A percentile compares a stretch with the other conserved stretches of the same genome.
These are phyloP conservation scores for Hypothenemus hampei DNA, from an alignment of 1,140 invertebrate species.

Conservation along the genomic window DNA sequence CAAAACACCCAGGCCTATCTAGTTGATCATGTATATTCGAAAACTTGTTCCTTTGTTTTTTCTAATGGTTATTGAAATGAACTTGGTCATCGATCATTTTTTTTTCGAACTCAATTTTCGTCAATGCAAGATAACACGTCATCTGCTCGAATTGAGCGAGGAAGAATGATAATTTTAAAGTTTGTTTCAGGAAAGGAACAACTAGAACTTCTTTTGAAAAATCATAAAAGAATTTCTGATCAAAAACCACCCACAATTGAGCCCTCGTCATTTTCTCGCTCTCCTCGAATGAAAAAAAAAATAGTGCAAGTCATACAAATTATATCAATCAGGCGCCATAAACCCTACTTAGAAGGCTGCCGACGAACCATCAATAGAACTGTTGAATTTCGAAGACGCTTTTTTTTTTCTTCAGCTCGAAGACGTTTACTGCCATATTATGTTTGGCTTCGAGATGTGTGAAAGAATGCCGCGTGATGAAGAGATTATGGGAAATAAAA, in stretches of 20 bases:
- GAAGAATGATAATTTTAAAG: too few species aligned
- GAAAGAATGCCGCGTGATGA: constrained; percentile 17
- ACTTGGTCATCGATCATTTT: constrained; percentile 16
- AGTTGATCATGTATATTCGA: constrained; percentile 9
- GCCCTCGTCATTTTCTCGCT: constrained; percentile 10
- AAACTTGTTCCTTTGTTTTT: constrained; percentile 19
- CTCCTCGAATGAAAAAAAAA: too few species aligned
- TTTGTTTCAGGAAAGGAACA: too few species aligned
- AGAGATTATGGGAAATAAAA: constrained; percentile 4
- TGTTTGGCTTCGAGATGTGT: constrained; percentile 11
- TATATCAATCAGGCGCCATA: constrained; percentile 20
- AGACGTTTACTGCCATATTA: constrained; percentile 18
- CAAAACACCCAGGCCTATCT: constrained; percentile 11
- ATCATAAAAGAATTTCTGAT: neutral
- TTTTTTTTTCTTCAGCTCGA: neutral
- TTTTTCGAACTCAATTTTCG: too few species aligned
- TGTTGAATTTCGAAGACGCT: constrained; percentile 11
- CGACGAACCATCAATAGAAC: constrained; percentile 10
- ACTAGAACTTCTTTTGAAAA: too few species aligned
- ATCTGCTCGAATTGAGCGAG: too few species aligned
- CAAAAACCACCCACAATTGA: constrained; percentile 13
- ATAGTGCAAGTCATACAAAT: constrained; percentile 16
- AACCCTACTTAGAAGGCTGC: neutral
- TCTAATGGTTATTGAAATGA: constrained; percentile 19
- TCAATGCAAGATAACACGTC: too few species aligned